Conservation (phyloP, 2,797 vertebrate genomes). For the Cirrhinus mrigala region DNA sequence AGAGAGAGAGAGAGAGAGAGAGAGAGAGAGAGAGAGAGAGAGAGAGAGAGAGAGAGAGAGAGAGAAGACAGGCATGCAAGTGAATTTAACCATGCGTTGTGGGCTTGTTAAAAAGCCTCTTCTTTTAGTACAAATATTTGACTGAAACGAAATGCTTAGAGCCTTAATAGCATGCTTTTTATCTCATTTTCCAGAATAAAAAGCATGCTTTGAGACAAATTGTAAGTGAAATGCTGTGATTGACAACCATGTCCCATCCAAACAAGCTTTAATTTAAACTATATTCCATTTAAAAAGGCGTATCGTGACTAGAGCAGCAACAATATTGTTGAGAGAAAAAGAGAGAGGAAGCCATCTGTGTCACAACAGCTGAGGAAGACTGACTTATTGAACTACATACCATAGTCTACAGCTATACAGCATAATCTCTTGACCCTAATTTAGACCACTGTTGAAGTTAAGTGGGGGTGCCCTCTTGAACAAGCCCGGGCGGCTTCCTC, state of each 20-base stretch:
- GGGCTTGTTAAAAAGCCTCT: not conserved
- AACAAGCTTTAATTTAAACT: not conserved
- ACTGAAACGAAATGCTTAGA: not conserved
- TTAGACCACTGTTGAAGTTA: slow-evolving; percentile 39
- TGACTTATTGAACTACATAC: slow-evolving; percentile 1
- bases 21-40: not conserved
- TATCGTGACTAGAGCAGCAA: not conserved
- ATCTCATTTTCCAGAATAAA: not conserved
- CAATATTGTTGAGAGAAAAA: not conserved
- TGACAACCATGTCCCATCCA: not conserved
- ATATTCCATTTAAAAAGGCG: not conserved
- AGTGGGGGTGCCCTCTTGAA: slow-evolving; percentile 38
- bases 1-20: not conserved
- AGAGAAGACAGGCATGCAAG: not conserved
- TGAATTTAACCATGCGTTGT: slow-evolving; percentile 10
- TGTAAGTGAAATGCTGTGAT: not conserved
- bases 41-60: not conserved
- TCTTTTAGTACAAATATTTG: slow-evolving; percentile 4
- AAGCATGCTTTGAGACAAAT: not conserved
- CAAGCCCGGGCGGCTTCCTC: slow-evolving; percentile 24
- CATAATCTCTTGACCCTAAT: slow-evolving; percentile 41
- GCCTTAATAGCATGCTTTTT: not conserved
- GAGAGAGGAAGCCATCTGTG: not conserved
- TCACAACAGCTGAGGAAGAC: not conserved
- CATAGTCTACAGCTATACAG: slow-evolving; percentile 6